Base-by-base conservation (phyloP, 2,113 vertebrate species). In the Xiphophorus maculatus region DNA sequence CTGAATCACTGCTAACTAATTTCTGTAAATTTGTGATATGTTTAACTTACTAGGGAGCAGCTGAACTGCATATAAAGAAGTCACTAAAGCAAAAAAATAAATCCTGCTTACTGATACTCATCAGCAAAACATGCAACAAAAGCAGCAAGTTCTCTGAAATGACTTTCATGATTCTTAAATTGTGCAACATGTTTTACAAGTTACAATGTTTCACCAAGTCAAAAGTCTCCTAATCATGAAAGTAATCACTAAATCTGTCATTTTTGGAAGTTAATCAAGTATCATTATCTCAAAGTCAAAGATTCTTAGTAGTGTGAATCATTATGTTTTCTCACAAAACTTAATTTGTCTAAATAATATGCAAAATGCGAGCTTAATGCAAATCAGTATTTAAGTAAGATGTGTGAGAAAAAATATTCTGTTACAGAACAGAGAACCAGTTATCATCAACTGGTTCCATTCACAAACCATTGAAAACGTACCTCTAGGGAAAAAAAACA, bases 1-100 rank as follows among this genome's bases (percentile, higher is more conserved):
- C 14, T 15, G 60, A 67, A 77, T 71, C 54, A 61, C 70, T 73
- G 66, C 42, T 60, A 80, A 76, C 42, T 0, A 29, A 67, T 30
- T 9, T 27, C 40, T 25, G 42, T 58, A 5, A n/a, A 30, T 32
- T 65, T 54, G 30, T 62, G 33, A 74, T 29, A 37, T 48, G 4
- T 27, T 22, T 13, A 44, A 30, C 30, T 22, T 71, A 71, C 0
- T 33, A 19, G 44, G 28, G 28, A 10, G 14, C 7, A 68, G 66
- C 14, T 28, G n/a, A 74, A 27, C 19, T 37, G 28, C 15, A 61
- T 35, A 35, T 63, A 69, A 40, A 12, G 30, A 60, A 48, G 30
- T 2, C 28, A 30, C 25, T 9, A 5, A 19, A 14, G 40, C 33
- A 35, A 35, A 19, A 68, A 33, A 64, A 30, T 30, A 69, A 71